These are phyloP conservation scores for Tinamus guttatus DNA, from an alignment of 2,113 vertebrate genomes.

Conservation along the genomic window DNA sequence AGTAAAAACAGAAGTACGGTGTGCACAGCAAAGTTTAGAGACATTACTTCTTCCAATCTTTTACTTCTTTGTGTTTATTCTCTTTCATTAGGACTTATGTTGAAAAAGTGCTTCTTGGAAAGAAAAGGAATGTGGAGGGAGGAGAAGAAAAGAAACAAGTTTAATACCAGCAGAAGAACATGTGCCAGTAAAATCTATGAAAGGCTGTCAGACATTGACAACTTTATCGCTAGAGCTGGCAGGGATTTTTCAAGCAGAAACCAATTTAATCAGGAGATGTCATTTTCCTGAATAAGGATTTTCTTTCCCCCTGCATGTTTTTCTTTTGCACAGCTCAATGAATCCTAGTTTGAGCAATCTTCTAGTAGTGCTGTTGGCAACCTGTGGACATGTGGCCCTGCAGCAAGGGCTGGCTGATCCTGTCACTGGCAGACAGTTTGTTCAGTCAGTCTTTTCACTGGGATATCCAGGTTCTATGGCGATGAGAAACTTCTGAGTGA, in stretches of 20 bases:
- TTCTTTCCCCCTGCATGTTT: not conserved
- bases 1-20: not conserved
- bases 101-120: not conserved
- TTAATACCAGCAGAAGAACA: not conserved
- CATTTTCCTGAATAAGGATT: not conserved
- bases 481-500: not conserved
- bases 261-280: conserved; percentile 11
- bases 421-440: not conserved
- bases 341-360: not conserved
- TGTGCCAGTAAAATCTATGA: not conserved
- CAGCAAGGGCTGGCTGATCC: not conserved
- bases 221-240: not conserved
- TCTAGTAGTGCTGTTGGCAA: not conserved
- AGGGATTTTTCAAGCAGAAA: conserved; percentile 46
- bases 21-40: not conserved
- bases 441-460: not conserved
- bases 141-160: not conserved
- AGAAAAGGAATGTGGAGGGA: not conserved
- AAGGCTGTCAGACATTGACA: not conserved
- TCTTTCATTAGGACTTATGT: not conserved
- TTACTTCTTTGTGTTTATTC: not conserved
- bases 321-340: not conserved
- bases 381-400: not conserved
- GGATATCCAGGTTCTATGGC: not conserved
- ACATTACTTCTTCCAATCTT: not conserved